Percentiles rank a stretch among this genome's conserved stretches.
Evolutionary conservation across 2,888 invertebrate genomes (phyloP).

Genomic region (Callosobruchus maculatus): DNA sequence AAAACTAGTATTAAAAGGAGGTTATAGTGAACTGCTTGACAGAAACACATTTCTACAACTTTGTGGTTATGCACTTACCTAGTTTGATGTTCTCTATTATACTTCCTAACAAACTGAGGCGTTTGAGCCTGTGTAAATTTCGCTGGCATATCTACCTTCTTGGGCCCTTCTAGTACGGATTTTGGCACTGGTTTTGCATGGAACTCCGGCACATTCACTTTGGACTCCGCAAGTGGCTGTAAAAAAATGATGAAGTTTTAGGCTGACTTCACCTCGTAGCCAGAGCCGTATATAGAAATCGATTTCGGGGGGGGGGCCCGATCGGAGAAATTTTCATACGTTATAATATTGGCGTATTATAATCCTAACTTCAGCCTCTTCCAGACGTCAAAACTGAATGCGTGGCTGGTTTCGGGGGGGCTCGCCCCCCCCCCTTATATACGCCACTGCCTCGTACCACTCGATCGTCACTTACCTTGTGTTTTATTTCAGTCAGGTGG

Average conservation of each 20-base stretch:
- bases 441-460: no score
- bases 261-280: no score
- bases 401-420: no score
- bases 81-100: not conserved
- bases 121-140: conserved; percentile 25
- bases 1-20: no score
- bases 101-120: conserved; percentile 27
- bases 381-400: no score
- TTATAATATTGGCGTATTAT: no score
- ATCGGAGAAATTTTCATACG: no score
- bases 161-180: conserved; percentile 51
- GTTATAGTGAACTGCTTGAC: no score
- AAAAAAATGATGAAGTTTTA: not conserved
- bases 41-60: not conserved
- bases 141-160: conserved; percentile 13
- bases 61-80: conserved; percentile 1
- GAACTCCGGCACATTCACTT: conserved; percentile 40
- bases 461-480: conserved; percentile 18
- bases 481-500: conserved; percentile 53
- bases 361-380: no score
- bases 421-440: no score
- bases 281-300: no score
- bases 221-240: not conserved
- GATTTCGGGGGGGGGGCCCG: no score
- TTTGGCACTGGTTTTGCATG: conserved; percentile 64